A percentile compares a stretch with the other conserved stretches of the same genome.
Evolutionary conservation across 2,113 vertebrate genomes (phyloP).

Genomic region (Nycticorax nycticorax): DNA sequence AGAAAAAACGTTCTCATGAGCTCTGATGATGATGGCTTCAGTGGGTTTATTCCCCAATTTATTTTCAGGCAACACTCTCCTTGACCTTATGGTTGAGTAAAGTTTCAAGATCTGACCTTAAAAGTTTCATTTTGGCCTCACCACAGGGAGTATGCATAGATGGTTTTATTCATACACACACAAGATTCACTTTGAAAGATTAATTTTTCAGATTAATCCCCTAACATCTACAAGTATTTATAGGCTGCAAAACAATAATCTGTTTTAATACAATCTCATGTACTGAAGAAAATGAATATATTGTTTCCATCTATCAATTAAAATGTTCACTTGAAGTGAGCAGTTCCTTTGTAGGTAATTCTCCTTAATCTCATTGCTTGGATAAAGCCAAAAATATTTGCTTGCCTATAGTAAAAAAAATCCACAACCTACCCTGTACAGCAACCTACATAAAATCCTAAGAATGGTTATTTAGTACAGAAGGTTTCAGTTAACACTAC

Average conservation of each 20-base stretch:
- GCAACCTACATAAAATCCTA: neutral
- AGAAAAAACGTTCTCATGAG: neutral
- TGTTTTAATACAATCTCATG: neutral
- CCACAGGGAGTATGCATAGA: neutral
- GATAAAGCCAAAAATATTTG: neutral
- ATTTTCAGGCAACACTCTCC: neutral
- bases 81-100: neutral
- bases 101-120: neutral
- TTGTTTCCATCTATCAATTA: constrained; percentile 22
- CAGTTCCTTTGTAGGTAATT: neutral
- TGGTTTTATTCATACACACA: neutral
- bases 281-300: neutral
- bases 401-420: neutral
- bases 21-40: neutral
- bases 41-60: neutral
- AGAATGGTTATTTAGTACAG: neutral
- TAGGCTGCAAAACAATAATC: neutral
- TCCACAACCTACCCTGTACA: neutral
- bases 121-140: neutral
- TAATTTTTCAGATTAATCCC: neutral
- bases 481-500: neutral
- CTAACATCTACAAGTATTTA: neutral
- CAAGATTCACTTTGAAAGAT: neutral
- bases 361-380: neutral
- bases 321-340: neutral